phyloP scores from a whole-genome alignment of 2,888 invertebrate genomes.

The Athalia cordata region DNA sequence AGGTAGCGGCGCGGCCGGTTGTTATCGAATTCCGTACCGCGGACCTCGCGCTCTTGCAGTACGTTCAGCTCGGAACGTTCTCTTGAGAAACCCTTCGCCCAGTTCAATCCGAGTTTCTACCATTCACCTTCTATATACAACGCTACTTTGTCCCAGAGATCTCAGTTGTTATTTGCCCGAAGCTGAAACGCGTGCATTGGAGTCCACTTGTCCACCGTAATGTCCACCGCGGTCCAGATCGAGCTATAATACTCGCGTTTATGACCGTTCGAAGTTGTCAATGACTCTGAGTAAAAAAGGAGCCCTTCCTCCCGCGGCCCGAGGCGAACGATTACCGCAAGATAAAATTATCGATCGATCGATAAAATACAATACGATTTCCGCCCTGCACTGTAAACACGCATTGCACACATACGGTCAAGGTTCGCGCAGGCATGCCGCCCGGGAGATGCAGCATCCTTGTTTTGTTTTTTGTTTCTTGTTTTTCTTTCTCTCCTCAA shows the following conservation, averaged over 20 bases:
- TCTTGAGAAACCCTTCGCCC: constrained; percentile 39
- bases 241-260: background rate
- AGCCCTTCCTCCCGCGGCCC: background rate
- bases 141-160: background rate
- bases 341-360: background rate
- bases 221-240: constrained; percentile 3
- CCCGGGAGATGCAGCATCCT: too few relatives aligned
- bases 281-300: constrained; percentile 11
- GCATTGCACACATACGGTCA: too few relatives aligned
- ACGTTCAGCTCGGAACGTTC: constrained; percentile 24
- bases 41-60: background rate
- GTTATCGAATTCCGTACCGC: constrained; percentile 34
- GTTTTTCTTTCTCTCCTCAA: too few relatives aligned
- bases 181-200: background rate
- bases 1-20: constrained; percentile 31
- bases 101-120: constrained; percentile 17
- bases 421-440: too few relatives aligned
- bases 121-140: constrained; percentile 30
- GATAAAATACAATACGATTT: background rate
- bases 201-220: background rate
- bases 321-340: background rate
- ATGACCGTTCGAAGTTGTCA: background rate
- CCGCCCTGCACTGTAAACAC: too few relatives aligned
- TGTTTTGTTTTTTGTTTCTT: too few relatives aligned
- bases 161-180: background rate